Evolutionary conservation across 2,113 vertebrate species (phyloP), one percentile per base, ranked within the genome.

Genomic region (Lepisosteus oculatus): DNA sequence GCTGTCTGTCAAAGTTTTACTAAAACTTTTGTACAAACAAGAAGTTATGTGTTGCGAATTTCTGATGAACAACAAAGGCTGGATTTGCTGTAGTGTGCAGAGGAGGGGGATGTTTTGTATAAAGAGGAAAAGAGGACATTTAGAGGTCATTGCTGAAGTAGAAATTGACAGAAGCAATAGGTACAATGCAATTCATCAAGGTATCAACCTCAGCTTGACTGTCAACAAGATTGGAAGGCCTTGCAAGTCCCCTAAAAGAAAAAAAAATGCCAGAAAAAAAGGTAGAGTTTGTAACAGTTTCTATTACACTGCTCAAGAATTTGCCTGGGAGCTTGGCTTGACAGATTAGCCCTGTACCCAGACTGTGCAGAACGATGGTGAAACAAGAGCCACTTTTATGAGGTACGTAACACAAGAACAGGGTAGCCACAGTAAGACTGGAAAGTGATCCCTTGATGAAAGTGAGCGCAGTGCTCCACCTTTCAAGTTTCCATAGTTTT

Each of bases 381-480:
- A 91, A 93, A 92, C 84, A 89, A 82, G 87, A 92, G 87, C 80
- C 83, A 88, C 89, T 92, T 86, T 86, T 88, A 87, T 86, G 90
- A 79, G 78, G 87, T 83, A 85, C 68, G 72, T 90, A 94, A 92
- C 88, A 91, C 78, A 94, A 94, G 88, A 91, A 91, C 81, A 85
- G 88, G 81, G 85, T 80, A 85, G 85, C 84, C 85, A 83, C 88
- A 77, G 86, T 80, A 77, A 84, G 82, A 70, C 87, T 85, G 89
- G 93, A 93, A 94, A 93, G 87, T 80, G 90, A 93, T 93, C 91
- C 85, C 83, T 81, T 86, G 92, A 94, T 93, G 93, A 94, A 95
- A 94, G 91, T 87, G 83, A 14, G 64, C 86, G 80, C 85, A 85
- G 77, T 89, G 87, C 89, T 93, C 92, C 91, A 91, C 90, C 90